Evolutionary conservation across 2,113 vertebrate genomes (phyloP), one percentile per base, ranked within the genome.

Genomic region (Cinclus cinclus): DNA sequence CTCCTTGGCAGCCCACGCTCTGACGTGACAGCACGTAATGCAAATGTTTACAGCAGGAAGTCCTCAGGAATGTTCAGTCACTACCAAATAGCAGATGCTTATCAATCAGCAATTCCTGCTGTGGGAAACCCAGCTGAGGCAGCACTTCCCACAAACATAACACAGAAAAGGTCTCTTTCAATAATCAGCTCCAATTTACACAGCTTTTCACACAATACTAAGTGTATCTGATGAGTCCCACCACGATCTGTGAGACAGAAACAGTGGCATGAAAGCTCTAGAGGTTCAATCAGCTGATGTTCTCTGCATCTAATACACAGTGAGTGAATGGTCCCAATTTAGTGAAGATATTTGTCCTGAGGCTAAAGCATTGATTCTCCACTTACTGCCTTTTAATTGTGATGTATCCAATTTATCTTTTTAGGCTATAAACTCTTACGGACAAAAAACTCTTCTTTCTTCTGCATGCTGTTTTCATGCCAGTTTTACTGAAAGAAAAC

Each of bases 351-450:
- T 90, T 93, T 93, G 76, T 90, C 92, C 92, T 68, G 64, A 89
- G 88, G 94, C 94, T 86, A 95, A 80, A 90, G 31, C 90, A 95
- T 56, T 60, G 83, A 96, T 95, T 93, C 56, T 83, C 41, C 75
- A 90, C 73, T 97, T 94, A 89, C 41, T 91, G 78, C 78, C 92
- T 83, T 95, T 94, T 93, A 96, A 95, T 96, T 92, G 88, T 83
- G 79, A 90, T 92, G 47, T 30, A 88, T 50, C 63, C 49, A 71
- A 62, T 96, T 90, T 82, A 90, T 89, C 79, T 81, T 88, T 88
- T 75, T 37, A 93, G 90, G 46, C 60, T 86, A 78, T 64, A 74
- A 89, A 58, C 44, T 81, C 90, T 49, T 53, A 39, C 23, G 59
- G 64, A 60, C 60, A 90, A 83, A 81, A 28, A 46, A 23, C 27